Base-by-base conservation (phyloP, 2,113 vertebrate species). In the Scopus umbretta region DNA sequence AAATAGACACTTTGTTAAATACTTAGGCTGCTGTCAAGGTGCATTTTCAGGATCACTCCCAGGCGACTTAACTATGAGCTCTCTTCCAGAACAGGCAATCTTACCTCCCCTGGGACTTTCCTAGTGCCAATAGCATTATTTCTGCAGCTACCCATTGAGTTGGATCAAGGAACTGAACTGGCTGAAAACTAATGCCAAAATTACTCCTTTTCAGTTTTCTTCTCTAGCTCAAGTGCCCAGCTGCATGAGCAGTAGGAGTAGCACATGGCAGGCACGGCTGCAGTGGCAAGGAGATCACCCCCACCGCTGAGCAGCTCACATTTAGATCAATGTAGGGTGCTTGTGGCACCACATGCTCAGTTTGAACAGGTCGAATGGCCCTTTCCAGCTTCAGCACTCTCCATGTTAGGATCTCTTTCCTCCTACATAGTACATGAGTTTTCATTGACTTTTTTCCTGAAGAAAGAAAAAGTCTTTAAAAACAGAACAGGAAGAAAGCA, bases 211-310 rank as follows among this genome's bases (percentile, higher is more conserved):
- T 43, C 61, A 27, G 20, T 56, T 72, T 74, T 58, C 36, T 68
- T 36, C 80, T 50, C n/a, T 19, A 72, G 67, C 52, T 66, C 26
- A 38, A 65, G 76, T 6, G 45, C 63, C 16, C 75, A 75, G 56
- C 22, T 63, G 53, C 61, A 29, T 2, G 11, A 70, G 36, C 59
- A 52, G 76, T 3, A 74, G 34, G 14, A 47, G 74, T 20, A 61
- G 75, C 30, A 30, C 40, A 38, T 0, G 1, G 71, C 32, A 72
- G 53, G 75, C 34, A 30, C 0, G 0, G n/a, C 0, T 55, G 56
- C 59, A 67, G 80, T 16, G 52, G 23, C 32, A 27, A 42, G 58
- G 36, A 63, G 55, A 55, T 53, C 19, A 30, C 18, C 11, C 63
- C 7, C 16, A 45, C 16, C 63, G 71, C 58, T 22, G 16, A 65